phyloP scores from a whole-genome alignment of 2,888 invertebrate species.

The Agonopterix heracliana region DNA sequence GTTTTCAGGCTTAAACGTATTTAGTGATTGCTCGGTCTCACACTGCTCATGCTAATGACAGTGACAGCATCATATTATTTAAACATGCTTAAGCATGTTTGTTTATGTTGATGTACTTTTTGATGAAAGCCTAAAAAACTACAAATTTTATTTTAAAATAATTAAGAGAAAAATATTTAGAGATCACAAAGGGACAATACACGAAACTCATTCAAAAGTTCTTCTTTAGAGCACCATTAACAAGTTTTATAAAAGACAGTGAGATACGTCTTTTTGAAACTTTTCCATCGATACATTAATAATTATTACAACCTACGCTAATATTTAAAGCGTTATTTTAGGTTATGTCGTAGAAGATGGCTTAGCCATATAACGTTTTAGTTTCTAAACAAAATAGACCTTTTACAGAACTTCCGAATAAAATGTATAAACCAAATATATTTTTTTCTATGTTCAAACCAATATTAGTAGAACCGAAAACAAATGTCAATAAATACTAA shows the following conservation, averaged over 20 bases:
- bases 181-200: too few species aligned
- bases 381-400: constrained; percentile 18
- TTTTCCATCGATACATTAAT: constrained; percentile 60
- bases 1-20: too few species aligned
- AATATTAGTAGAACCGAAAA: constrained; percentile 42
- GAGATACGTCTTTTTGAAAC: constrained; percentile 58
- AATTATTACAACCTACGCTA: constrained; percentile 43
- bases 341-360: constrained; percentile 36
- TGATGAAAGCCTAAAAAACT: too few species aligned
- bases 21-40: too few species aligned
- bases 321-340: constrained; percentile 58
- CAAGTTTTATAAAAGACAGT: constrained; percentile 36
- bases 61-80: too few species aligned
- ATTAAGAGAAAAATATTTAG: too few species aligned
- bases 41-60: too few species aligned
- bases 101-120: too few species aligned
- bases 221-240: constrained; percentile 40
- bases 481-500: constrained; percentile 58
- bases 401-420: constrained; percentile 18
- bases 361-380: constrained; percentile 40
- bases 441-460: constrained; percentile 17
- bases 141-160: too few species aligned
- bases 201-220: too few species aligned
- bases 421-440: constrained; percentile 26
- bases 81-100: too few species aligned